Conservation (phyloP, 2,888 invertebrate species). For the Toxonevra muliebris region DNA sequence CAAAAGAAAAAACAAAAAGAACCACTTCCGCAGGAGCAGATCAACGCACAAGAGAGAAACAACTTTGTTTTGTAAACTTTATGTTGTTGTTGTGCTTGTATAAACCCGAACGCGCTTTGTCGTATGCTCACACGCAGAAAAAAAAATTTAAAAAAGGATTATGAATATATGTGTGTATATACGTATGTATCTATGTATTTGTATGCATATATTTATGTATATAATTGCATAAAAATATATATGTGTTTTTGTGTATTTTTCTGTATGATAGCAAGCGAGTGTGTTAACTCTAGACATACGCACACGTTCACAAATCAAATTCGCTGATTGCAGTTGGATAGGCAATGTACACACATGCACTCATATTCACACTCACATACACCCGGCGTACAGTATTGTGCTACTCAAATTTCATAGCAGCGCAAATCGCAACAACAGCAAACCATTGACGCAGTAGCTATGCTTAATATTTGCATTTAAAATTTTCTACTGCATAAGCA, state of each 20-base stretch:
- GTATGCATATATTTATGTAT: too few relatives aligned
- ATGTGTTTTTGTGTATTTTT: too few relatives aligned
- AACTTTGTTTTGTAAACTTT: too few relatives aligned
- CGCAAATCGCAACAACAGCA: too few relatives aligned
- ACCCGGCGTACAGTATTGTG: background rate
- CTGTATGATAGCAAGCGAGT: too few relatives aligned
- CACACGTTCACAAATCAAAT: constrained; percentile 39
- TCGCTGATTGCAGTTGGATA: constrained; percentile 38
- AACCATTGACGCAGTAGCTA: too few relatives aligned
- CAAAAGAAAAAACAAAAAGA: background rate
- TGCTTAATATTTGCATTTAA: too few relatives aligned
- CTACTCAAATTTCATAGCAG: background rate
- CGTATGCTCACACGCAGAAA: background rate
- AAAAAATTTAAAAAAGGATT: background rate
- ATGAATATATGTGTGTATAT: background rate
- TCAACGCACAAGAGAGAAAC: too few relatives aligned
- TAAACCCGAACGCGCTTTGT: too few relatives aligned
- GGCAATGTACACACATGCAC: constrained; percentile 9
- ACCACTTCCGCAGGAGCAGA: background rate
- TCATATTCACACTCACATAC: background rate
- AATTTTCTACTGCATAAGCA: too few relatives aligned
- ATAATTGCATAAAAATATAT: too few relatives aligned
- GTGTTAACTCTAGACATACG: constrained; percentile 1
- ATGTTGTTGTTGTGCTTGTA: too few relatives aligned
- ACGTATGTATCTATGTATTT: background rate